Base-by-base conservation (phyloP, 2,888 invertebrate genomes). In the Mycalesis mineus region DNA sequence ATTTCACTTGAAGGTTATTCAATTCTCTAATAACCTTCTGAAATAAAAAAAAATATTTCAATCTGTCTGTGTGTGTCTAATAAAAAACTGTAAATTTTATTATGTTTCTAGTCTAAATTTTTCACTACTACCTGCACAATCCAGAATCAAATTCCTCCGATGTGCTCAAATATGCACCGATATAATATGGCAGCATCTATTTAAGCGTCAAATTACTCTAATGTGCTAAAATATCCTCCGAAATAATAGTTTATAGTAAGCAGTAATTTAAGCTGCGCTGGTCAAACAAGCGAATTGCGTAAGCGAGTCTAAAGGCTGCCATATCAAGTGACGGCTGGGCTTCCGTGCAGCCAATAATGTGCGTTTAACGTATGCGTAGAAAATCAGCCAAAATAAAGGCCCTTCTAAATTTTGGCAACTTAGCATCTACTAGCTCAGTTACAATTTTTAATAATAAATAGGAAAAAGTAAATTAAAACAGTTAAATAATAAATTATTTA, bases 281-380 rank as follows among this genome's bases (percentile, higher is more conserved):
- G 33, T 59, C 28, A 57, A 58, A 57, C 33, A 49, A 58, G 57
- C 55, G 48, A 57, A 51, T 57, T 47, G 60, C 56, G 54, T 58
- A 58, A 65, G 70, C 75, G 68, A 72, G 72, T 80, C 76, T 77
- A 80, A 80, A 80, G 82, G 79, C 77, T 80, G 79, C 65, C 58
- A 61, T 61, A 64, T 65, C 63, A 48, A 44, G 61, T 62, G 56
- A 61, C 66, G 44, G 44, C 39, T 33, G 49, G 63, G 62, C 63
- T 64, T 63, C 65, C 31, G 56, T 22, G 65, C 68, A 69, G 69
- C 67, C 61, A 28, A 57, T 53, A 49, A 70, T 68, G 75, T 81
- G 80, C 82, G 80, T 80, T 84, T 82, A 82, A 75, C 77, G 78
- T 76, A 78, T 83, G 82, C 84, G 84, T 79, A 80, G 67, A 55